Conservation (phyloP, 2,797 vertebrate species). For the Tragopan temminckii region DNA sequence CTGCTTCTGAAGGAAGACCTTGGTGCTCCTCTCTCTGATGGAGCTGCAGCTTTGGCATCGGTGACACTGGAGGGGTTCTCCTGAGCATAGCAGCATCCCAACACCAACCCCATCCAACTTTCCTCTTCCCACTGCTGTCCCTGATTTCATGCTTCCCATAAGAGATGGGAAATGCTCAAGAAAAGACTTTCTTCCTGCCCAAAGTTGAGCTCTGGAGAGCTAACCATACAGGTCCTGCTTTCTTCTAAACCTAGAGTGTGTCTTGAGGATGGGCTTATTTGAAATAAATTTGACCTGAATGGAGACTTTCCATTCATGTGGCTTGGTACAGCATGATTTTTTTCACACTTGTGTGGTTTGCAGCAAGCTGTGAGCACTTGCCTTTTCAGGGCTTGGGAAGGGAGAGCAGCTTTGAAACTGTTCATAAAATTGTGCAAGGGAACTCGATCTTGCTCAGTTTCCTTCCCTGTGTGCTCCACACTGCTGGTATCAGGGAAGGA, state of each 20-base stretch:
- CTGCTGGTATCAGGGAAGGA: constrained; percentile 15
- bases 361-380: constrained; percentile 58
- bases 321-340: background rate
- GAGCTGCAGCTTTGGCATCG: background rate
- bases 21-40: background rate
- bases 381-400: constrained; percentile 26
- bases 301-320: constrained; percentile 44
- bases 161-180: constrained; percentile 42
- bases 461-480: background rate
- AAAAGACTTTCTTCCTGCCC: constrained; percentile 32
- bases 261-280: background rate
- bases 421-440: constrained; percentile 50
- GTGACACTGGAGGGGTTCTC: background rate
- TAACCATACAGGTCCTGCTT: background rate
- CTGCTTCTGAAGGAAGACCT: background rate
- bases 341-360: constrained; percentile 38
- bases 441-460: constrained; percentile 36
- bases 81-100: rapidly evolving
- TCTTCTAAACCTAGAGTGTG: background rate
- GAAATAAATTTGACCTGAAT: constrained; percentile 54
- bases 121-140: background rate
- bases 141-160: constrained; percentile 50
- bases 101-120: background rate
- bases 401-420: constrained; percentile 12
- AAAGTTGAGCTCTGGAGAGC: background rate